Conservation (phyloP, 2,888 invertebrate species). For the Cheiracanthium punctorium region DNA sequence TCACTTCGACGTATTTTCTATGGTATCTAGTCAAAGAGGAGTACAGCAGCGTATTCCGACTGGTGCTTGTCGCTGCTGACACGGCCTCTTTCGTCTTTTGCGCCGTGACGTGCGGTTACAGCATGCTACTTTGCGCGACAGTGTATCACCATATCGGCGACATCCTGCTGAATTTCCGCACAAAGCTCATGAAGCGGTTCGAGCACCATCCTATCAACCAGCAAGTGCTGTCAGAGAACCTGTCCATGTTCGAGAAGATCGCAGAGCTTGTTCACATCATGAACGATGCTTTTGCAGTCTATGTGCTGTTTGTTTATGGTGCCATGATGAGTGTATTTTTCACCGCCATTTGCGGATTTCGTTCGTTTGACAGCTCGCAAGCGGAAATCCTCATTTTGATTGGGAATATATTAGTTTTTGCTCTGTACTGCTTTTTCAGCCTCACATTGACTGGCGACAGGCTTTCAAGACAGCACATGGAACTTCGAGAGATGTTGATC, state of each 20-base stretch:
- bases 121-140: conserved; percentile 11
- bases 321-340: conserved; percentile 16
- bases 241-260: conserved; percentile 19
- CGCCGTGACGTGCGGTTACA: neutral
- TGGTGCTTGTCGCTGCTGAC: too few species aligned
- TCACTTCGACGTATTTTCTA: too few species aligned
- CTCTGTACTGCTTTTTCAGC: neutral
- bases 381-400: neutral
- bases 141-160: neutral
- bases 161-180: neutral
- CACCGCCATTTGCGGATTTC: conserved; percentile 6
- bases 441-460: conserved; percentile 19
- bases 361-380: neutral
- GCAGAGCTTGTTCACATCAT: neutral
- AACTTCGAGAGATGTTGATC: conserved; percentile 12
- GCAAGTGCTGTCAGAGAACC: neutral
- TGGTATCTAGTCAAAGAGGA: too few species aligned
- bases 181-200: neutral
- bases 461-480: neutral
- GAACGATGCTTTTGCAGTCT: conserved; percentile 19
- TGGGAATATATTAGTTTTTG: conserved; percentile 1
- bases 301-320: conserved; percentile 29
- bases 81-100: neutral
- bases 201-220: neutral
- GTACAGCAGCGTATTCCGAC: too few species aligned